Base-by-base conservation (phyloP, 2,888 invertebrate species). In the Diplazon laetatorius region DNA sequence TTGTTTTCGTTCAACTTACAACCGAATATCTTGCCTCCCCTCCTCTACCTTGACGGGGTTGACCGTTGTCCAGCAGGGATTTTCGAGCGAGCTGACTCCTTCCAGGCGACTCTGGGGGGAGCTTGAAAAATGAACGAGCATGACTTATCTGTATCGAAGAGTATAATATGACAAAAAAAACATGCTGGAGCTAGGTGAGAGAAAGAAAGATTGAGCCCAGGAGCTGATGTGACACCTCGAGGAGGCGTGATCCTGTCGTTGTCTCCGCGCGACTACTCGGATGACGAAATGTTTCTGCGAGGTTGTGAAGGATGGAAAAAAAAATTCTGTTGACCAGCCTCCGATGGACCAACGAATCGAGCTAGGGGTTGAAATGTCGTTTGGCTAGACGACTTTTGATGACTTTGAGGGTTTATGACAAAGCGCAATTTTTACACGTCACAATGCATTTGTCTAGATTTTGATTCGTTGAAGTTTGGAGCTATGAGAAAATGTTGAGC, bases 71-170 rank as follows among this genome's bases (percentile, higher is more conserved):
- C 82, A 75, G 76, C 66, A n/a, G 25, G 9, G 30, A n/a, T 30
- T 12, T 14, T 44, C 18, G 16, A 14, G 18, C 16, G 35, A 8
- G 8, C 14, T 30, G 14, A 30, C 35, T 55, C 2, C 5, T 30
- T 52, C 10, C 8, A 10, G 4, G 37, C 12, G 48, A 16, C 42
- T 4, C 59, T 37, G 35, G 62, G 73, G 59, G 65, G 70, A 79
- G 55, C 80, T 80, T 89, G 88, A 89, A 87, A 89, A 89, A 90
- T 90, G 87, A 89, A 80, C 82, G 69, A 66, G 78, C 87, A 88
- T 89, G 90, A 89, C 88, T 90, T 90, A 90, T 90, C 89, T 89
- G 83, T 88, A 90, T 90, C 88, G 88, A 86, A 86, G 83, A 59
- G 39, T 55, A 25, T 70, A 14, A n/a, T n/a, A n/a, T n/a, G n/a